These are phyloP conservation scores for Palloptera scutellata DNA, from an alignment of 2,888 invertebrate genomes.

Conservation along the genomic window DNA sequence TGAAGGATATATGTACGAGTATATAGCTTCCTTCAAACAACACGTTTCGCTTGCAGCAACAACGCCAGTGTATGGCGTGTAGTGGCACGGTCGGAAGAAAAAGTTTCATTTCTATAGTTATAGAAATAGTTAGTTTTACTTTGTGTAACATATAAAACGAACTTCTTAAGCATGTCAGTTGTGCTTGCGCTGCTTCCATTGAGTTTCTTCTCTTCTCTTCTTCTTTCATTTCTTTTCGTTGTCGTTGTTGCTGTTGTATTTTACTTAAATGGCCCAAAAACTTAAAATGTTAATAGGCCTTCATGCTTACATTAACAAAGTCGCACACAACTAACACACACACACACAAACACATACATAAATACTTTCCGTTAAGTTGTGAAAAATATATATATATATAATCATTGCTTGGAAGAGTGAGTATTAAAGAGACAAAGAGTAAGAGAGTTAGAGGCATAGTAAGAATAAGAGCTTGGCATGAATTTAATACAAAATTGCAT, in stretches of 20 bases:
- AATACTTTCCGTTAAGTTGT: slow-evolving; percentile 5
- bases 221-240: too few species aligned
- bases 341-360: neutral
- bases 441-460: too few species aligned
- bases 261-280: slow-evolving; percentile 5
- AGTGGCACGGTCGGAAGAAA: neutral
- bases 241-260: slow-evolving; percentile 7
- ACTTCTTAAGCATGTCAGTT: neutral
- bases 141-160: neutral
- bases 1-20: too few species aligned
- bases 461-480: neutral
- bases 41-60: neutral
- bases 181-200: neutral
- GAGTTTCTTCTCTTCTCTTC: neutral
- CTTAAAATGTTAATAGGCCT: slow-evolving; percentile 36
- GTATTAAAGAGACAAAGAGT: too few species aligned
- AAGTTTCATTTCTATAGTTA: neutral
- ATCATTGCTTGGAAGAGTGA: neutral
- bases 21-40: too few species aligned
- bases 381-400: neutral
- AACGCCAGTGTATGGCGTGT: neutral
- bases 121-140: neutral
- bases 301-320: slow-evolving; percentile 33
- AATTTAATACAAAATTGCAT: slow-evolving; percentile 3
- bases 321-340: slow-evolving; percentile 12